Evolutionary conservation across 1,140 invertebrate genomes (phyloP), one percentile per base, ranked within the genome.

Genomic region (Drosophila navojoa): DNA sequence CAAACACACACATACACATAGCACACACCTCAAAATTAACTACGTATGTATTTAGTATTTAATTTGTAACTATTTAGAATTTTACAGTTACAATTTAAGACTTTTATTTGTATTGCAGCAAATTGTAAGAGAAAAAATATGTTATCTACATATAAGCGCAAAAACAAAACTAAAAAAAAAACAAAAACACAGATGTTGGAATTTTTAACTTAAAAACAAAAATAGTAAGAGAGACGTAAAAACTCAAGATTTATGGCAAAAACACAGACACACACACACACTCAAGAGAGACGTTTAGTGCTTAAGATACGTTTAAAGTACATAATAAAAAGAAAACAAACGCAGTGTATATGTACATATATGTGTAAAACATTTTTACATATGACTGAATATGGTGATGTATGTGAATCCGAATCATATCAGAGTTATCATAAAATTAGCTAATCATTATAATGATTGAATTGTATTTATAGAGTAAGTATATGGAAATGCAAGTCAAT

Each of bases 11-110:
- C 52, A 16, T 50, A 47, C 15, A 44, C 25, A 81, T 79, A 81
- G 74, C 77, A 89, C 79, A 79, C 79, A 73, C 82, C 82, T 87
- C 79, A 87, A 87, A 89, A 89, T 89, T 82, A 77, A 87, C 70
- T 82, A 79, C 84, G 74, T 82, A 75, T 63, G 54, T 75, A 81
- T 79, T 76, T 87, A 87, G 82, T 79, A 64, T 87, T 79, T 89
- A 87, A 79, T 89, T 87, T 87, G 82, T 87, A 87, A 87, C 82
- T 87, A 87, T 82, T 76, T 87, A 87, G 84, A 87, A 79, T 66
- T 87, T 76, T 77, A 89, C 84, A 87, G 84, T 87, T 87, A 86
- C 82, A 87, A 82, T 67, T 82, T 89, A 87, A 89, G 82, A 87
- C 86, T 87, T 87, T 86, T 82, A 87, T 87, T 87, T 86, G 82